Percentiles rank a stretch among this genome's conserved stretches.
Conservation (phyloP, 2,888 invertebrate species). For the Rhagonycha fulva region DNA sequence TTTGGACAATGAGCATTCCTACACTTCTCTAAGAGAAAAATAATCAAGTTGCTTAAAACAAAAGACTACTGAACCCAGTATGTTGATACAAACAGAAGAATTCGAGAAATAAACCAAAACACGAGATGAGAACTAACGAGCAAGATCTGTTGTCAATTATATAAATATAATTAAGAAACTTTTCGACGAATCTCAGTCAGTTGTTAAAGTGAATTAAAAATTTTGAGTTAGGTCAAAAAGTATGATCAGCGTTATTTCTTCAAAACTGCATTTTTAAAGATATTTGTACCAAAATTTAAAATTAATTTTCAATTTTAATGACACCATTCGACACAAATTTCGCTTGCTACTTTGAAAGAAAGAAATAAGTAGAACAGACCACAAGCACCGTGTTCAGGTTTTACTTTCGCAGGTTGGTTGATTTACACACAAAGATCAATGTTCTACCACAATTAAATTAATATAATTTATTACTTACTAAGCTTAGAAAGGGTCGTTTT, state of each 20-base stretch:
- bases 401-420: slow-evolving; percentile 32
- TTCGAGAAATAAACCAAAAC: background rate
- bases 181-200: too few species aligned
- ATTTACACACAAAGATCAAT: slow-evolving; percentile 7
- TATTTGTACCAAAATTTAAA: background rate
- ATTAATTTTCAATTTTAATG: background rate
- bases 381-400: slow-evolving; percentile 35
- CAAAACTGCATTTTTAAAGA: too few species aligned
- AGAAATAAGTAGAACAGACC: slow-evolving; percentile 33
- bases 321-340: background rate
- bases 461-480: too few species aligned
- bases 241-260: too few species aligned
- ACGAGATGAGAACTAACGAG: background rate
- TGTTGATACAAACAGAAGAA: background rate
- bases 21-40: background rate
- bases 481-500: too few species aligned
- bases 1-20: background rate
- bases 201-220: too few species aligned
- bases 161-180: background rate
- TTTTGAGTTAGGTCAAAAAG: too few species aligned
- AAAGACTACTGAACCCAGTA: background rate
- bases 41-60: background rate
- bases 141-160: background rate
- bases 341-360: background rate
- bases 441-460: background rate